Base-by-base conservation (phyloP, 2,888 invertebrate genomes). In the Sesia bembeciformis region DNA sequence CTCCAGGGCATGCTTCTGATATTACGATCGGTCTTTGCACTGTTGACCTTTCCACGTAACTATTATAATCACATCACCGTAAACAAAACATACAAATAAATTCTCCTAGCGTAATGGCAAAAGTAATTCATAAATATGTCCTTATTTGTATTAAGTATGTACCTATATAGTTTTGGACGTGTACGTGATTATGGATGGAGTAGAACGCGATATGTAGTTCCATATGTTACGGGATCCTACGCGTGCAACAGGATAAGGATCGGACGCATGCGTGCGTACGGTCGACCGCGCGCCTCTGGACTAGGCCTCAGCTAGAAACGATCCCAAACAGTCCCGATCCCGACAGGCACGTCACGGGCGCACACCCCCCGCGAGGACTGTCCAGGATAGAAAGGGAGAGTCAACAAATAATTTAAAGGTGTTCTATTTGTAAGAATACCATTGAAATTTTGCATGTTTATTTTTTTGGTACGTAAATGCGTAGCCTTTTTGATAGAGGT, bases 1-100 rank as follows among this genome's bases (percentile, higher is more conserved):
- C 67, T 82, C 87, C 86, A 87, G 65, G 87, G 84, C 88, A 87
- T 87, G 57, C 60, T 68, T 61, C 65, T 62, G 64, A 60, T 65
- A 56, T 62, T 63, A 60, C 58, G 58, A 64, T 66, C 59, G 62
- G 67, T 70, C 64, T 68, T 62, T 67, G 67, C 67, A 74, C 70
- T 70, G 57, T 58, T 72, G 67, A 74, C 68, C 72, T 68, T 67
- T 68, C 57, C 67, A 68, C 66, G 67, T 60, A 60, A 50, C 6
- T 50, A 38, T 50, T 5, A 7, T 8, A 38, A 50, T 7, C 8
- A 39, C 8, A 39, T 39, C 50, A 50, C 39, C 38, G 38, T 6
- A 50, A 6, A 42, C 7, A 5, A 42, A 42, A 42, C 5, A 42
- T 39, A 39, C 39, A 39, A 50, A 50, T 38, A 50, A 8, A 39